phyloP scores from a whole-genome alignment of 2,888 invertebrate genomes.

The Parnassius glacialis region DNA sequence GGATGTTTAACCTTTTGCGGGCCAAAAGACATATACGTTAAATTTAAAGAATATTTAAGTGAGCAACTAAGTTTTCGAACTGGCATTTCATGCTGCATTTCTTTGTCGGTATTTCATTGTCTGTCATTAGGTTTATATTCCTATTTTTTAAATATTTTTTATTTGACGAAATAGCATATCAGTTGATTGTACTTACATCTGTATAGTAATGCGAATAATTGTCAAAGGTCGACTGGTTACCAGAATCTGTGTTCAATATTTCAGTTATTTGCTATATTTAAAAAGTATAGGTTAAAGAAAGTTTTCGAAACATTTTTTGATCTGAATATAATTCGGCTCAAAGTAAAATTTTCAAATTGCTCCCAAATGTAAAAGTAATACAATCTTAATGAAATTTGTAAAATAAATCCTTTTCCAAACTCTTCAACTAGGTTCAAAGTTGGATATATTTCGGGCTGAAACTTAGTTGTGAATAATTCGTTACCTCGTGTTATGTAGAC shows the following conservation, averaged over 20 bases:
- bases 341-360: slow-evolving; percentile 2
- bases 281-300: neutral
- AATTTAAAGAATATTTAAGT: slow-evolving; percentile 38
- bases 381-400: slow-evolving; percentile 1
- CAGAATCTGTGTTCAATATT: slow-evolving; percentile 18
- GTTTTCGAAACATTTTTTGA: slow-evolving; percentile 16
- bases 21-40: slow-evolving; percentile 67
- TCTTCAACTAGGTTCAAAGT: slow-evolving; percentile 25
- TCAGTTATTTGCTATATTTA: slow-evolving; percentile 12
- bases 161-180: slow-evolving; percentile 8
- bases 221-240: slow-evolving; percentile 16
- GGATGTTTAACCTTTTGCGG: slow-evolving; percentile 52
- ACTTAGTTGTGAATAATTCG: slow-evolving; percentile 44
- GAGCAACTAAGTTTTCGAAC: slow-evolving; percentile 28
- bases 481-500: slow-evolving; percentile 46
- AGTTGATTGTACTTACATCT: slow-evolving; percentile 8
- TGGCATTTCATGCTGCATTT: slow-evolving; percentile 30
- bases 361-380: slow-evolving; percentile 3
- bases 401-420: neutral
- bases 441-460: slow-evolving; percentile 31
- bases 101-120: slow-evolving; percentile 22
- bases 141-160: slow-evolving; percentile 1
- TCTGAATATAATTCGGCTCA: neutral
- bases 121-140: slow-evolving; percentile 12
- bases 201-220: slow-evolving; percentile 6